phyloP scores from a whole-genome alignment of 2,888 invertebrate genomes.

The Crioceris asparagi region DNA sequence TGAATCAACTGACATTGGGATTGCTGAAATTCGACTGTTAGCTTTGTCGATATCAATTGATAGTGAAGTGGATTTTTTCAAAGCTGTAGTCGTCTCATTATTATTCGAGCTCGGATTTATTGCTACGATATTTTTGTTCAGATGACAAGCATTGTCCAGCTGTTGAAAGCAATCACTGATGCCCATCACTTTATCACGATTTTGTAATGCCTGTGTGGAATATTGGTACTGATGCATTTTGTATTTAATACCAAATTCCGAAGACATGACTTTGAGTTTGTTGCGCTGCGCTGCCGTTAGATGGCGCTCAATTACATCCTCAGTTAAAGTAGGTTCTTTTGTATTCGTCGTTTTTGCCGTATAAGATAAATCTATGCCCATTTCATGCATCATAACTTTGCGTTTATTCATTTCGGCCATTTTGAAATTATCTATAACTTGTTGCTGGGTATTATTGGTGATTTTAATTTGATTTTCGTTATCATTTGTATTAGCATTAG shows the following conservation, averaged over 20 bases:
- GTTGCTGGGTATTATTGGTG: slow-evolving; percentile 13
- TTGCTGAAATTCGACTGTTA: slow-evolving; percentile 9
- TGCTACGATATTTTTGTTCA: slow-evolving; percentile 22
- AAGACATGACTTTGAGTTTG: slow-evolving; percentile 48
- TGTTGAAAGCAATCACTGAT: slow-evolving; percentile 26
- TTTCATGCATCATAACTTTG: slow-evolving; percentile 44
- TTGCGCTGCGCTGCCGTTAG: slow-evolving; percentile 51
- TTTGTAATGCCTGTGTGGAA: slow-evolving; percentile 19
- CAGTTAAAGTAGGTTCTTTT: slow-evolving; percentile 20
- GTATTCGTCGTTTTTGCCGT: slow-evolving; percentile 28
- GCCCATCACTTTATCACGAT: slow-evolving; percentile 29
- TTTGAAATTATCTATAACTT: slow-evolving; percentile 36
- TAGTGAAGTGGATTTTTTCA: slow-evolving; percentile 22
- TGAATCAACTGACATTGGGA: slow-evolving; percentile 36
- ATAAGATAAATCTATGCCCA: slow-evolving; percentile 35
- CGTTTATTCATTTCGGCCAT: slow-evolving; percentile 40
- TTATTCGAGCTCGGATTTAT: too few species aligned
- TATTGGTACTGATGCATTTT: too few species aligned
- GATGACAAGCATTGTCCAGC: slow-evolving; percentile 26
- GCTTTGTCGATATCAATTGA: slow-evolving; percentile 18
- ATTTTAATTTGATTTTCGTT: slow-evolving; percentile 5
- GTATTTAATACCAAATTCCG: slow-evolving; percentile 46
- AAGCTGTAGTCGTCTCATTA: slow-evolving; percentile 4
- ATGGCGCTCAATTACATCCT: slow-evolving; percentile 29
- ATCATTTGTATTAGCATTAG: slow-evolving; percentile 44